Conservation (phyloP, 2,888 invertebrate species). For the Ephialtes manifestator region DNA sequence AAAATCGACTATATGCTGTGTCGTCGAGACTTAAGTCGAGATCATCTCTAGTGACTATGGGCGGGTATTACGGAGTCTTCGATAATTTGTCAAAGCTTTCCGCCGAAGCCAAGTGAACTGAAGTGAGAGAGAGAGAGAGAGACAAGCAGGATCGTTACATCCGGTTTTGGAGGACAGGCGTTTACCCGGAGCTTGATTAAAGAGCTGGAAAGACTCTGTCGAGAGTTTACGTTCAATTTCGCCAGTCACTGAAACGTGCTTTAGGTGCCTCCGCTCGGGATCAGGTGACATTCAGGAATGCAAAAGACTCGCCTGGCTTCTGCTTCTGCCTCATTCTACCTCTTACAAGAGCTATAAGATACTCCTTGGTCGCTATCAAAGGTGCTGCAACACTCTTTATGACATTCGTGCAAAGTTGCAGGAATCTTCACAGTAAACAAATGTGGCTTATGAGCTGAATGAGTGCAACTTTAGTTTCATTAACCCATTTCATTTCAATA, state of each 20-base stretch:
- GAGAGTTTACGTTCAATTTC: conserved; percentile 62
- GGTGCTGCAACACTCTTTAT: background rate
- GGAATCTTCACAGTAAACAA: background rate
- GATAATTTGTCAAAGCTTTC: conserved; percentile 57
- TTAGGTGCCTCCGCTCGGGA: conserved; percentile 66
- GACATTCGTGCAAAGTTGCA: background rate
- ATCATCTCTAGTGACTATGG: conserved; percentile 39
- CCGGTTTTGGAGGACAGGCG: conserved; percentile 43
- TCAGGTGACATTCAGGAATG: conserved; percentile 80
- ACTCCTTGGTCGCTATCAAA: background rate
- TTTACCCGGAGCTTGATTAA: conserved; percentile 59
- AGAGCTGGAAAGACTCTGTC: conserved; percentile 52
- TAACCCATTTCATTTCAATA: background rate
- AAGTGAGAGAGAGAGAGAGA: conserved; percentile 11
- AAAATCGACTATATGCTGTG: conserved; percentile 17
- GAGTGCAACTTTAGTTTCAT: background rate
- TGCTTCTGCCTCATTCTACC: conserved; percentile 4
- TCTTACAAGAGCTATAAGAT: conserved; percentile 21
- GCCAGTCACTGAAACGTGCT: conserved; percentile 61
- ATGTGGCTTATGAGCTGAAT: background rate
- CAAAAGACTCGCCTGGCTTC: conserved; percentile 71
- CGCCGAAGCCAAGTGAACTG: conserved; percentile 42
- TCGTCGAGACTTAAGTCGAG: conserved; percentile 24
- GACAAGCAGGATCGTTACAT: conserved; percentile 45
- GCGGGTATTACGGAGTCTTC: conserved; percentile 47